Evolutionary conservation across 2,113 vertebrate genomes (phyloP).

Genomic region (Equus przewalskii): DNA sequence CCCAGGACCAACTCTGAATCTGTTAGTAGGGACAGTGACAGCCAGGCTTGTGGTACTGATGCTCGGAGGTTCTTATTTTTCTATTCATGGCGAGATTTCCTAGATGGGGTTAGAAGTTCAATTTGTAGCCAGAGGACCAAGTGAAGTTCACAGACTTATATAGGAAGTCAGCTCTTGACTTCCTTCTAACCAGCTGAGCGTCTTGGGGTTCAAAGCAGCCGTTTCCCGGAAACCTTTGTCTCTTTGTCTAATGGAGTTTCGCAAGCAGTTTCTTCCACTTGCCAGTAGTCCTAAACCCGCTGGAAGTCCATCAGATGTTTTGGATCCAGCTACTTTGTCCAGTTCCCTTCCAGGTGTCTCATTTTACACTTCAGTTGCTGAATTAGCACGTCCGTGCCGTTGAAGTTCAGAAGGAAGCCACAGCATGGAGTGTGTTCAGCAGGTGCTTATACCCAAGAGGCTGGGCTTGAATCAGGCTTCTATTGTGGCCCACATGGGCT

Average conservation of each 20-base stretch:
- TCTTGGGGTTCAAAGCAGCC: background rate
- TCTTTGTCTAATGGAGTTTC: background rate
- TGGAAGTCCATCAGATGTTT: constrained; percentile 23
- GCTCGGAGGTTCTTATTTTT: background rate
- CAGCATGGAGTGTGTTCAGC: background rate
- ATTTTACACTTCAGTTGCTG: constrained; percentile 53
- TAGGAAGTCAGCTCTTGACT: background rate
- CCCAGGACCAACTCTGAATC: background rate
- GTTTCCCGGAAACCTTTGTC: too few relatives aligned
- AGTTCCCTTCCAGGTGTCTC: constrained; percentile 74
- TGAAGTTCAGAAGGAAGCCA: constrained; percentile 54
- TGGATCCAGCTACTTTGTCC: constrained; percentile 31
- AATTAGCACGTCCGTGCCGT: background rate
- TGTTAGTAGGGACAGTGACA: background rate
- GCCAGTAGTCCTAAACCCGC: background rate
- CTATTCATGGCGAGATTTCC: background rate
- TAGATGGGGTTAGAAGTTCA: background rate
- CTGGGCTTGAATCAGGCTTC: constrained; percentile 65
- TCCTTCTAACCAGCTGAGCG: background rate
- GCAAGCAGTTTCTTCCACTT: background rate
- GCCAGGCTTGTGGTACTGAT: background rate
- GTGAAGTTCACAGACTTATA: background rate
- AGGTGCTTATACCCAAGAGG: background rate
- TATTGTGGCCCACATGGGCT: constrained; percentile 23
- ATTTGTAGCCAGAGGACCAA: background rate